These are phyloP conservation scores for Drosophila demipolita DNA, from an alignment of 2,888 invertebrate species.

Conservation along the genomic window DNA sequence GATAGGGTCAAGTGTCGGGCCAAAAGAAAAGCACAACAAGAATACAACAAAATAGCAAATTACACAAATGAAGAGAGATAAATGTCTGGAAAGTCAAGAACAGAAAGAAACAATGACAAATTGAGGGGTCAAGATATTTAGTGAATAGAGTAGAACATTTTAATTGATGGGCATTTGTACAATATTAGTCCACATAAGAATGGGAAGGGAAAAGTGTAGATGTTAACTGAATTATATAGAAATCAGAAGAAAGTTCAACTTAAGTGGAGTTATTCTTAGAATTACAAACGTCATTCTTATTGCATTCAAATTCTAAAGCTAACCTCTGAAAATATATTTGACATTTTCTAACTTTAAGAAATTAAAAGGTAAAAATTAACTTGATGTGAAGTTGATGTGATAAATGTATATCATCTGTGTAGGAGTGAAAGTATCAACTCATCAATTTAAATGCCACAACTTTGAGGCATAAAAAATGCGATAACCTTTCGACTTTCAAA, in stretches of 20 bases:
- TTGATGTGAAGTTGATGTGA: background rate
- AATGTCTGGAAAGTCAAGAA: slow-evolving; percentile 48
- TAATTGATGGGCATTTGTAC: slow-evolving; percentile 51
- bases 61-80: slow-evolving; percentile 67
- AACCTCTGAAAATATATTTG: background rate
- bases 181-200: slow-evolving; percentile 21
- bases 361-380: background rate
- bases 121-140: slow-evolving; percentile 42
- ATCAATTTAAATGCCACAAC: slow-evolving; percentile 25
- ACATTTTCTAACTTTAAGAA: background rate
- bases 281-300: background rate
- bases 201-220: background rate
- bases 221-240: slow-evolving; percentile 26
- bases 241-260: background rate
- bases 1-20: slow-evolving; percentile 76
- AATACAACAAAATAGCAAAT: slow-evolving; percentile 57
- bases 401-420: background rate
- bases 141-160: slow-evolving; percentile 29
- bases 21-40: slow-evolving; percentile 30
- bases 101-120: slow-evolving; percentile 55
- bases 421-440: slow-evolving; percentile 32
- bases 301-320: background rate
- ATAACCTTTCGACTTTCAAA: slow-evolving; percentile 30
- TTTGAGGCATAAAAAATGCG: slow-evolving; percentile 23
- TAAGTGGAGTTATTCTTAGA: background rate